Evolutionary conservation across 2,113 vertebrate species (phyloP).

Genomic region (Neogobius melanostomus): DNA sequence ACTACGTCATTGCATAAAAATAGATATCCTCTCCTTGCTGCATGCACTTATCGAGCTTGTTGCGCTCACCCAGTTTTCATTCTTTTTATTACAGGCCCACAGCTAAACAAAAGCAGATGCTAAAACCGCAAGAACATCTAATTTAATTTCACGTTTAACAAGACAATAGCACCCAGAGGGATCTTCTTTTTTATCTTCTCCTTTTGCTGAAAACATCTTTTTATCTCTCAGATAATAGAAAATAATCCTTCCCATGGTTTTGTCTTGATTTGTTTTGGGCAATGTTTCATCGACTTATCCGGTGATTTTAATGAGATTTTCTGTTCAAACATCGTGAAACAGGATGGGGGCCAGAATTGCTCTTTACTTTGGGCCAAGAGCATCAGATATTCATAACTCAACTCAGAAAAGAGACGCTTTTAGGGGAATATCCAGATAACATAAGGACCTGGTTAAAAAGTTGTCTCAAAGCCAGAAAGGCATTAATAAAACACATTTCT

Average conservation of each 20-base stretch:
- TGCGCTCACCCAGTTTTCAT: neutral
- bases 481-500: slow-evolving; percentile 40
- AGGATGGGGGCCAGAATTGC: neutral
- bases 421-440: slow-evolving; percentile 19
- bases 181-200: neutral
- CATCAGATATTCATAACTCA: slow-evolving; percentile 4
- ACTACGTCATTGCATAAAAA: too few relatives aligned
- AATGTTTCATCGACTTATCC: neutral
- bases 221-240: neutral
- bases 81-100: neutral
- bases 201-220: neutral
- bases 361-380: neutral
- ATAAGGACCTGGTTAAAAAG: slow-evolving; percentile 44
- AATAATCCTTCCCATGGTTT: slow-evolving; percentile 2
- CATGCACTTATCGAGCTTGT: too few relatives aligned
- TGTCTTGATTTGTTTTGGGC: slow-evolving; percentile 12
- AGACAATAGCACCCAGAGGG: neutral
- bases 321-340: slow-evolving; percentile 2
- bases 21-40: too few relatives aligned
- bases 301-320: neutral
- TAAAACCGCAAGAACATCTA: slow-evolving; percentile 3
- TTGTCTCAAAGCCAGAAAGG: slow-evolving; percentile 42
- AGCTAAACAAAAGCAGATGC: slow-evolving; percentile 16
- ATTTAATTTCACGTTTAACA: slow-evolving; percentile 2
- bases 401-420: neutral